Base-by-base conservation (phyloP, 2,888 invertebrate genomes). In the Nemoura dubitans region DNA sequence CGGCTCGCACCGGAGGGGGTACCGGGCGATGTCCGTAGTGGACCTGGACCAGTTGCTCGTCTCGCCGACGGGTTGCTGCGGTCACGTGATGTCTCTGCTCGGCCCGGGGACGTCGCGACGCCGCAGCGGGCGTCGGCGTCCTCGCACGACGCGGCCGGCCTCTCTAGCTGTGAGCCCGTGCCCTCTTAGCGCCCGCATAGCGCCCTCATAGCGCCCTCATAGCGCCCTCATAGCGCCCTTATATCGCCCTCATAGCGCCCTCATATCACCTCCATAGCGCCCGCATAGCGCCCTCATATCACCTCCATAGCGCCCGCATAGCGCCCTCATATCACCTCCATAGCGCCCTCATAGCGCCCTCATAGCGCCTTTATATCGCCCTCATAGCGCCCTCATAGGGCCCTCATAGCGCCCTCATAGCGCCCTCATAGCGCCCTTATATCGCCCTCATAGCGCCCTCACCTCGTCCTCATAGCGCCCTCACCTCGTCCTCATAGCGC, bases 41-140 rank as follows among this genome's bases (percentile, higher is more conserved):
- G 81, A 81, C 7, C 7, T 81, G 30, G 81, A 81, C 30, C 10
- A 29, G 29, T 10, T 81, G 28, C 28, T 81, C 14, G 28, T 28
- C 30, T 81, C 81, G n/a, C 81, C 81, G 81, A 81, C 81, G 10
- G 81, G 81, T 0, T 81, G 81, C 30, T 81, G 81, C 30, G 81
- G 81, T 21, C 81, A 81, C 26, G 81, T 81, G 30, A 27, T 81
- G 29, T 30, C 29, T 2, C 81, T 81, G 30, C 30, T 81, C 28
- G 81, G 81, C 30, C 2, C 59, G 59, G 59, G 59, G 59, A 59
- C 59, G 59, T 59, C 26, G 26, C 78, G 28, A 78, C 28, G 29
- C 6, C 81, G 28, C n/a, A 81, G 30, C 26, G 28, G n/a, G 30
- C n/a, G 28, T 29, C 14, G 81, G 16, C 81, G 81, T 21, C 27